Conservation (phyloP, 1,140 invertebrate genomes). For the Gyrodactylus salaris region DNA sequence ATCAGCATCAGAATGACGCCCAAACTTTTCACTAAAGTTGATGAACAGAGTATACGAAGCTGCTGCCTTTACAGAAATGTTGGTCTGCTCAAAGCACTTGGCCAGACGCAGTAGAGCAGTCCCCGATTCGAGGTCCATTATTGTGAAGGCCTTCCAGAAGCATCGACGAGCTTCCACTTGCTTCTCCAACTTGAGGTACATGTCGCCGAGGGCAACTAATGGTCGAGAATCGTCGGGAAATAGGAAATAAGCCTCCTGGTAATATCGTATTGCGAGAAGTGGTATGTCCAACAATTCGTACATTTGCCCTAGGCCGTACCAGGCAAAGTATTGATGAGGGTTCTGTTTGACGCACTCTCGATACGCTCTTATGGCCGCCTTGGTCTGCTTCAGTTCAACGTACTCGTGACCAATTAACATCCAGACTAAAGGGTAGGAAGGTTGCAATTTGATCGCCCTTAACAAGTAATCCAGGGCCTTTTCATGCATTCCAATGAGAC, state of each 20-base stretch:
- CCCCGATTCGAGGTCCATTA: background rate
- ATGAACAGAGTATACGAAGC: background rate
- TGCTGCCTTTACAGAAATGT: background rate
- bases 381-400: background rate
- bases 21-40: background rate
- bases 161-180: background rate
- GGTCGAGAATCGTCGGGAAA: background rate
- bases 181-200: background rate
- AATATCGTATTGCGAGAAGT: constrained; percentile 75
- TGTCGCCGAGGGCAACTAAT: background rate
- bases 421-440: constrained; percentile 67
- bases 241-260: constrained; percentile 53
- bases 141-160: background rate
- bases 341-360: constrained; percentile 1
- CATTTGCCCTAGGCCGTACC: constrained; percentile 86
- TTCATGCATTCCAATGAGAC: constrained; percentile 65
- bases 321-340: constrained; percentile 60
- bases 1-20: background rate
- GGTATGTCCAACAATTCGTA: constrained; percentile 92
- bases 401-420: constrained; percentile 44
- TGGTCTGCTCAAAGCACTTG: background rate
- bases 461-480: constrained; percentile 86
- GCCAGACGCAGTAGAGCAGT: background rate
- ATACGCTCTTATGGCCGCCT: background rate
- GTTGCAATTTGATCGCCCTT: constrained; percentile 62